Base-by-base conservation (phyloP, 1,140 invertebrate species). In the Copidosoma floridanum region DNA sequence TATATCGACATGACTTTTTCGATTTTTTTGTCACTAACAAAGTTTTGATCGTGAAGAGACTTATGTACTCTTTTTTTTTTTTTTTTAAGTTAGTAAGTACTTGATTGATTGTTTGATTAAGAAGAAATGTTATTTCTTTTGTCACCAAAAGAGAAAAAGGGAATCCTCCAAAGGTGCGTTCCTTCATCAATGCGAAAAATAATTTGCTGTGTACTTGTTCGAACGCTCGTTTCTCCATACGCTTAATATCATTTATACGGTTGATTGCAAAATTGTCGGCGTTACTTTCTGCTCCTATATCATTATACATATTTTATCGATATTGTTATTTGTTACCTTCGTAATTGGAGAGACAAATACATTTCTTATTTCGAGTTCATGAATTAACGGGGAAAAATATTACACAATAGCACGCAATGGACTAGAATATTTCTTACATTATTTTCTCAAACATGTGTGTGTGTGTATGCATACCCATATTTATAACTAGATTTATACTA, bases 371-470 rank as follows among this genome's bases (percentile, higher is more conserved):
- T n/a, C n/a, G n/a, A n/a, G n/a, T n/a, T n/a, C n/a, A n/a, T n/a
- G n/a, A n/a, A n/a, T n/a, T n/a, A n/a, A n/a, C n/a, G n/a, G n/a
- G n/a, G n/a, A n/a, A n/a, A n/a, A n/a, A n/a, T 51, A 27, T 51
- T 61, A 55, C 38, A 50, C 41, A 60, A 37, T 63, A 65, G 60
- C 65, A 63, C 60, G 51, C 47, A 54, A 63, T 61, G 60, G 65
- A 67, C 65, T 67, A 67, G 65, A 67, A 63, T 62, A 59, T 54
- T 59, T 48, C 20, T n/a, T n/a, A n/a, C n/a, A n/a, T 56, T 51
- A 14, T 51, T 48, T 44, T 56, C 18, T 56, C 27, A 35, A 27
- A 56, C 37, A 53, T 44, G 23, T 56, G 29, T 46, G 23, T 21
- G 23, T 8, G 37, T 51, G 26, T 27, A 32, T 32, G n/a, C n/a